These are phyloP conservation scores for Perca schrenkii DNA, from an alignment of 2,113 vertebrate species.

Conservation along the genomic window DNA sequence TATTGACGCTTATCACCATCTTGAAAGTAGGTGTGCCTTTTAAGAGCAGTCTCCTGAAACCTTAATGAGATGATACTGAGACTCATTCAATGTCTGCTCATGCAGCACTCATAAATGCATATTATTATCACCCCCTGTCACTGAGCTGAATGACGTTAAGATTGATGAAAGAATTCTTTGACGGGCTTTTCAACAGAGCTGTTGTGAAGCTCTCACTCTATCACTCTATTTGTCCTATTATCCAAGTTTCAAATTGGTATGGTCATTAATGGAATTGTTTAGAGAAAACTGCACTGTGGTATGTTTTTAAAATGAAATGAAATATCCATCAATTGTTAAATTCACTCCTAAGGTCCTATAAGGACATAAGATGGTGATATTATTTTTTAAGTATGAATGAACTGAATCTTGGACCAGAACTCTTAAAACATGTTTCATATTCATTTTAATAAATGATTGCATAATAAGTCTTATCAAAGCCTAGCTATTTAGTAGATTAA, in stretches of 20 bases:
- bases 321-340: conserved; percentile 1
- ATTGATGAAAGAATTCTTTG: not conserved
- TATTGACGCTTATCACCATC: not conserved
- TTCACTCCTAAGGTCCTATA: not conserved
- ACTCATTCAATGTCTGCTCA: conserved; percentile 26
- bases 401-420: not conserved
- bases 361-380: conserved; percentile 3
- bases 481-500: conserved; percentile 28
- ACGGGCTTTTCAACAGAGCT: not conserved
- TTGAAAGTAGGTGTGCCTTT: conserved; percentile 18
- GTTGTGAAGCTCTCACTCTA: not conserved
- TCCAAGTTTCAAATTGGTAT: not conserved
- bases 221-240: not conserved
- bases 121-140: conserved; percentile 56
- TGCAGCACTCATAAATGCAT: conserved; percentile 35
- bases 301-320: conserved; percentile 21
- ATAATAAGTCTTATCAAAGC: conserved; percentile 45
- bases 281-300: not conserved
- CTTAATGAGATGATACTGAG: conserved; percentile 25
- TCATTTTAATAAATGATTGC: conserved; percentile 55
- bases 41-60: conserved; percentile 31
- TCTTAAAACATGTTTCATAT: not conserved
- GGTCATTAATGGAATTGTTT: conserved; percentile 13
- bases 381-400: conserved; percentile 7
- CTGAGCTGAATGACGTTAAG: conserved; percentile 30